Evolutionary conservation across 2,888 invertebrate genomes (phyloP), one percentile per base, ranked within the genome.

Genomic region (Acrobasis repandana): DNA sequence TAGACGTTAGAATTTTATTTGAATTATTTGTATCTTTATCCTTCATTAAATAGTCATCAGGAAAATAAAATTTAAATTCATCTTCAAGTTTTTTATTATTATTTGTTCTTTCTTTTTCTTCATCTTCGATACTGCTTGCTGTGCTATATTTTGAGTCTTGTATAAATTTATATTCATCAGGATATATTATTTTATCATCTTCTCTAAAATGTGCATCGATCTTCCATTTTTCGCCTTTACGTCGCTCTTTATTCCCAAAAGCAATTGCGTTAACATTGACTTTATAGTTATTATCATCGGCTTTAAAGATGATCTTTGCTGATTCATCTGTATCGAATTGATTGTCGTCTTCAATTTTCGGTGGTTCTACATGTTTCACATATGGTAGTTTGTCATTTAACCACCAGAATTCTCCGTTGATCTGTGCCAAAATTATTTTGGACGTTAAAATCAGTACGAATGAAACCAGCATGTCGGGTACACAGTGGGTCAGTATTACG

Each of bases 331-430:
- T 88, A 62, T 87, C 89, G 20, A 82, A 83, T 61, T 83, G 83
- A 63, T 74, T 78, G 33, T 85, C 66, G 46, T 82, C 75, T 62
- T 90, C 90, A 64, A 85, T 82, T 64, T 70, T 72, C 1, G 79
- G 69, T 1, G 84, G 77, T 57, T 72, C 71, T 5, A 74, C 68
- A 6, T 77, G 75, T 49, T 79, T 75, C 9, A 83, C 64, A 50
- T 77, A 73, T 14, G 81, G 70, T 33, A 89, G 65, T 66, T 88
- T 83, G 38, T 83, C 73, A 62, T 88, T 82, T 15, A 90, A 64
- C 90, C 90, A 90, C 91, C 90, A 88, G 71, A 91, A 91, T 67
- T 86, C 84, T 43, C 90, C 90, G 59, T 85, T 82, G 20, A 88
- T 61, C 76, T 92, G 91, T 47, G 83, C 70, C 9, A 69, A 64